phyloP scores from a whole-genome alignment of 2,113 vertebrate genomes.

The Pteronura brasiliensis region DNA sequence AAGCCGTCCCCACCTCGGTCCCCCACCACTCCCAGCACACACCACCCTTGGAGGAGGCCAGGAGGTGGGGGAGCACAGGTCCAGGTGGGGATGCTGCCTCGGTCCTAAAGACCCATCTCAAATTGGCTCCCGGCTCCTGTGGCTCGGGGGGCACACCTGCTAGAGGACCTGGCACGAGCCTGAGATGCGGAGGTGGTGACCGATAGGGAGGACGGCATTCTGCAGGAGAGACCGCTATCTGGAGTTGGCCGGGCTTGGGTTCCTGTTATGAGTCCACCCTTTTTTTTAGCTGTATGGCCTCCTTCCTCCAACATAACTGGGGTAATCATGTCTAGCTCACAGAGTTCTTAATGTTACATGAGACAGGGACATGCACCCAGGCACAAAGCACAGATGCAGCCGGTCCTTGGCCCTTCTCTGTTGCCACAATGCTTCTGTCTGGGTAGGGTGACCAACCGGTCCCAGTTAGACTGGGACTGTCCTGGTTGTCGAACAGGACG shows the following conservation, averaged over 20 bases:
- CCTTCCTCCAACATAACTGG: neutral
- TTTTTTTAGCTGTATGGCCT: no score
- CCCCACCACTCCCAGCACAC: neutral
- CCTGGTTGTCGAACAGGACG: neutral
- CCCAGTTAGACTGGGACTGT: neutral
- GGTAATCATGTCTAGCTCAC: neutral
- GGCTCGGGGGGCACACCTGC: neutral
- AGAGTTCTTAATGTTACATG: fast-evolving
- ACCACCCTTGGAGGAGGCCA: neutral
- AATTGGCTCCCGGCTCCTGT: neutral
- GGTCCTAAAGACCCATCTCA: neutral
- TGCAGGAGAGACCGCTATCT: neutral
- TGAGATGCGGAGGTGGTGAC: neutral
- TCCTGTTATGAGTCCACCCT: fast-evolving
- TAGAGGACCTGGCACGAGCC: neutral
- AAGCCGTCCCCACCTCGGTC: fast-evolving
- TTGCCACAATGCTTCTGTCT: neutral
- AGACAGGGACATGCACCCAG: neutral
- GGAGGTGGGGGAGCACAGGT: fast-evolving
- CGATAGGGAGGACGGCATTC: fast-evolving
- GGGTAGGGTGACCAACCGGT: neutral
- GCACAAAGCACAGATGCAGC: no score
- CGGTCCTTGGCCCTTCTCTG: no score
- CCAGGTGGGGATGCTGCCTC: neutral
- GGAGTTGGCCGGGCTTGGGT: neutral